Evolutionary conservation across 2,888 invertebrate genomes (phyloP).

Genomic region (Andrena haemorrhoa): DNA sequence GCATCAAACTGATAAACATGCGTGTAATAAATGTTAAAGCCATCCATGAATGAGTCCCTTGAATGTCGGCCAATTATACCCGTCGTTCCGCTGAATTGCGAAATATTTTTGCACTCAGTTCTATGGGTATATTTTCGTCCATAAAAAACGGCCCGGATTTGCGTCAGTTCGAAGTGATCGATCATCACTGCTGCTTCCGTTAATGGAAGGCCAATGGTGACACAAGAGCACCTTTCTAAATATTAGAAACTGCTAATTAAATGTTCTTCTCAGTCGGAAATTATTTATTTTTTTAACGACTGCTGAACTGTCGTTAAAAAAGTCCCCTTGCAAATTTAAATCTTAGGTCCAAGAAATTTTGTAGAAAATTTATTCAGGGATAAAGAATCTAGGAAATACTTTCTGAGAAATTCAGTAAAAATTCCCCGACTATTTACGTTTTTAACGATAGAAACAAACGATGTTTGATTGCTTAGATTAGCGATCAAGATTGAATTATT

Average conservation of each 20-base stretch:
- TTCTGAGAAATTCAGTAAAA: background rate
- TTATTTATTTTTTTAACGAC: too few relatives aligned
- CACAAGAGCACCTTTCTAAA: background rate
- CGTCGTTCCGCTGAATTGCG: conserved; percentile 1
- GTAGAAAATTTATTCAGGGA: background rate
- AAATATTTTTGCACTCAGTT: background rate
- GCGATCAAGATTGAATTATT: too few relatives aligned
- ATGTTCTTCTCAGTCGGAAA: background rate
- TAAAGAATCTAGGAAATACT: background rate
- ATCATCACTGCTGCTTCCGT: background rate
- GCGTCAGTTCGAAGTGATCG: background rate
- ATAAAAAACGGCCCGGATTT: background rate
- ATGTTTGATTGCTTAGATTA: background rate
- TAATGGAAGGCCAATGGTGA: background rate
- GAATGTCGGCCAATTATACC: conserved; percentile 35
- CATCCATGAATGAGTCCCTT: conserved; percentile 29
- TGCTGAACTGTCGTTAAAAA: too few relatives aligned
- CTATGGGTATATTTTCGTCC: background rate
- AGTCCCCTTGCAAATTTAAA: too few relatives aligned
- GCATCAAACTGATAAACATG: conserved; percentile 33
- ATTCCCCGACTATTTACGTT: background rate
- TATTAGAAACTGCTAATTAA: background rate
- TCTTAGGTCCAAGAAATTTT: background rate
- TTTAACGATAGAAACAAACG: background rate
- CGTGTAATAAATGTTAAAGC: conserved; percentile 14